A percentile compares a stretch with the other conserved stretches of the same genome.
Evolutionary conservation across 2,888 invertebrate species (phyloP).

Genomic region (Leucoma salicis): DNA sequence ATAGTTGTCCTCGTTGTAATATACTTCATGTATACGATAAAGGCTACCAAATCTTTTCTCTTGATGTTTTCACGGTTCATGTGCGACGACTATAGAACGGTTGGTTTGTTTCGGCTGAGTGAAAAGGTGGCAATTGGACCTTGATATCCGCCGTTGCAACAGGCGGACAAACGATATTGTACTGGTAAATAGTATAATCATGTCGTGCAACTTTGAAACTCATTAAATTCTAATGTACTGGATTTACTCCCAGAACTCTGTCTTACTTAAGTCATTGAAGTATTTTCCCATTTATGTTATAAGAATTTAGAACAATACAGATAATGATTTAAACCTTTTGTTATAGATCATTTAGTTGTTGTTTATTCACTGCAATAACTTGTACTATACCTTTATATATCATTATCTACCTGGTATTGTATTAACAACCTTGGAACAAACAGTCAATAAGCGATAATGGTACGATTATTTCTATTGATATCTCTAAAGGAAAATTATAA

Average conservation of each 20-base stretch:
- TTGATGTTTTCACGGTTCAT: constrained; percentile 49
- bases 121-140: constrained; percentile 76
- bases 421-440: background rate
- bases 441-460: constrained; percentile 2
- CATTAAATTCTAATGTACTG: too few species aligned
- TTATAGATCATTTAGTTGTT: too few species aligned
- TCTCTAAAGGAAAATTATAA: background rate
- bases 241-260: too few species aligned
- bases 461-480: background rate
- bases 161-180: constrained; percentile 37
- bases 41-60: constrained; percentile 33
- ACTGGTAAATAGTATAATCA: constrained; percentile 18
- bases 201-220: constrained; percentile 20
- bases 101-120: constrained; percentile 65
- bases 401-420: background rate
- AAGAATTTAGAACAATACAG: too few species aligned
- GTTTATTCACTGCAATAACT: too few species aligned
- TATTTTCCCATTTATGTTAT: too few species aligned
- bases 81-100: constrained; percentile 26
- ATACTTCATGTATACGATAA: constrained; percentile 34
- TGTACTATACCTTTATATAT: background rate
- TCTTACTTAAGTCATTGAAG: too few species aligned
- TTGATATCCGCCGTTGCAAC: constrained; percentile 77
- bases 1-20: constrained; percentile 20
- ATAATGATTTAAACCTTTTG: too few species aligned